Evolutionary conservation across 2,113 vertebrate species (phyloP).

Genomic region (Oryctolagus cuniculus): DNA sequence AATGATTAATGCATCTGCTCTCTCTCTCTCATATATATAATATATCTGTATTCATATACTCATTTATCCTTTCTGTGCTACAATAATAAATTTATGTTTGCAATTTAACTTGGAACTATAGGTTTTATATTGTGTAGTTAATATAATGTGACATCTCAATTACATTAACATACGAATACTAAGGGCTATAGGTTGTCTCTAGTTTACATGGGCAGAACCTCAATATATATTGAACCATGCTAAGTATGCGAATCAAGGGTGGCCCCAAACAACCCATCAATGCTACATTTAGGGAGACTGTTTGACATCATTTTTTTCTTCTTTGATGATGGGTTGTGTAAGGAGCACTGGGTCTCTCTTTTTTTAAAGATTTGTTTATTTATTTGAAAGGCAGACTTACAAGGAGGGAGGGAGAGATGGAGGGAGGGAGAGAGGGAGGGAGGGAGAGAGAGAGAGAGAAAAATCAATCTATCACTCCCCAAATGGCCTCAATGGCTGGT

Average conservation of each 20-base stretch:
- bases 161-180: slow-evolving; percentile 23
- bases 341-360: neutral
- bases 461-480: too few species aligned
- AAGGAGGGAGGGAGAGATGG: too few species aligned
- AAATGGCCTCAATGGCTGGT: too few species aligned
- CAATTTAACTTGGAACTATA: slow-evolving; percentile 73
- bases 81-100: slow-evolving; percentile 80
- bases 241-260: neutral
- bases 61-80: slow-evolving; percentile 70
- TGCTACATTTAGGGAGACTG: neutral
- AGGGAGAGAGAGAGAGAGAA: too few species aligned
- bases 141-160: slow-evolving; percentile 61
- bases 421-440: too few species aligned
- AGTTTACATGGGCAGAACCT: neutral
- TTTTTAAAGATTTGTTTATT: too few species aligned
- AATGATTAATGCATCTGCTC: slow-evolving; percentile 58
- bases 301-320: neutral
- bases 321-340: slow-evolving; percentile 20
- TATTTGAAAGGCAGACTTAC: too few species aligned
- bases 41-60: neutral
- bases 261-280: neutral
- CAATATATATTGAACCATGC: neutral
- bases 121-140: slow-evolving; percentile 67
- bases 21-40: slow-evolving; percentile 58
- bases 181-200: neutral